Base-by-base conservation (phyloP, 1,140 invertebrate species). In the Leptinotarsa texana region DNA sequence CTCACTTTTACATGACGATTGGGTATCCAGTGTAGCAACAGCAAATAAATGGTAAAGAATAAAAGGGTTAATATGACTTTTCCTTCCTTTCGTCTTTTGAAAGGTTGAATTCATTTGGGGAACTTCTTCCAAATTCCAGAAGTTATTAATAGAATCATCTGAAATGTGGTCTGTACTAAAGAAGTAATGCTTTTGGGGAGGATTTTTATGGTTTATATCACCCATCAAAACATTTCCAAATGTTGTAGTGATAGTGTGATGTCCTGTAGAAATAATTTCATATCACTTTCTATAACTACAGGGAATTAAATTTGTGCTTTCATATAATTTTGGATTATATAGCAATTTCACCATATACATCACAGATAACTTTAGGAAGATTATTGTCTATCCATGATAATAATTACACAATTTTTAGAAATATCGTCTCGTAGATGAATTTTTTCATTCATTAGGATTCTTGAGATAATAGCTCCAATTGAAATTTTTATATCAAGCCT, bases 1-100 rank as follows among this genome's bases (percentile, higher is more conserved):
- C 83, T 95, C 94, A 82, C 87, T 98, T 68, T 89, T 96, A 80
- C 96, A 98, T 84, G 95, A 98, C 87, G 97, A 99, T 85, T 99
- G 97, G 97, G 95, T 99, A 13, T 93, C 93, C 67, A 92, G 94
- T 51, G 92, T 97, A 24, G 90, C 93, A 77, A 89, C 91, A 69
- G 86, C 86, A 74, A 89, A 90, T 27, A 91, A 93, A 87, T 97
- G 94, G 93, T 83, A 80, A 73, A 18, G 42, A 42, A 70, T 33
- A 42, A 5, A 47, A 18, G 3, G n/a, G 22, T 4, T 8, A 4
- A 65, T 65, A 27, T 5, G 22, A 65, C 13, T 21, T 65, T 0
- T 21, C 2, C 13, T 18, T 11, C 33, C n/a, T 17, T 57, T 18
- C 4, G 0, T 13, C 3, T 57, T 18, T 5, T 15, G n/a, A 57